Evolutionary conservation across 2,113 vertebrate species (phyloP).

Genomic region (Mirounga angustirostris): DNA sequence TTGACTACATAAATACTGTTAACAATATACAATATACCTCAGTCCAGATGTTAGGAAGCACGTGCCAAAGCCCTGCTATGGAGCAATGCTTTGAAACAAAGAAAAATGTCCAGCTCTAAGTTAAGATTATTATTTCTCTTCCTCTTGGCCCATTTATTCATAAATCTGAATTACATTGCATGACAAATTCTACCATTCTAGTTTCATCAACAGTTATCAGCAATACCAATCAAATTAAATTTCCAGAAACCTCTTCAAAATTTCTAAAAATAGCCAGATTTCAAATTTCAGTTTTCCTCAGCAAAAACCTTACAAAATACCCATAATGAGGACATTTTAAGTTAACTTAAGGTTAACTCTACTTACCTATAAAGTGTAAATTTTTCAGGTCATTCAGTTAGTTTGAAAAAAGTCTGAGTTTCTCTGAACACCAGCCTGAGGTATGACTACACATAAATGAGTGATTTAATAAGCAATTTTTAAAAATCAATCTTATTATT

Average conservation of each 20-base stretch:
- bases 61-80: neutral
- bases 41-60: neutral
- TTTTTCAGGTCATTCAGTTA: constrained; percentile 55
- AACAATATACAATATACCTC: neutral
- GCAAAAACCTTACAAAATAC: constrained; percentile 24
- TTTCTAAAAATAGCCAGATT: constrained; percentile 54
- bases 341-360: neutral
- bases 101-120: neutral
- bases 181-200: neutral
- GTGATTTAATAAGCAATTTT: constrained; percentile 71
- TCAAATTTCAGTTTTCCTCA: constrained; percentile 37
- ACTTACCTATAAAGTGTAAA: constrained; percentile 16
- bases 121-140: neutral
- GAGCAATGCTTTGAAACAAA: neutral
- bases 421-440: constrained; percentile 45
- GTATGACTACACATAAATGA: constrained; percentile 74
- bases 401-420: neutral
- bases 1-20: neutral
- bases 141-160: neutral
- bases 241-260: neutral
- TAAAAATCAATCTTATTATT: constrained; percentile 68
- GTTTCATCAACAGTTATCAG: neutral
- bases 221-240: constrained; percentile 12
- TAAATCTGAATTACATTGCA: constrained; percentile 1
- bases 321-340: constrained; percentile 55